A percentile compares a stretch with the other conserved stretches of the same genome.
Evolutionary conservation across 2,113 vertebrate species (phyloP).

Genomic region (Hydrolagus affinis): DNA sequence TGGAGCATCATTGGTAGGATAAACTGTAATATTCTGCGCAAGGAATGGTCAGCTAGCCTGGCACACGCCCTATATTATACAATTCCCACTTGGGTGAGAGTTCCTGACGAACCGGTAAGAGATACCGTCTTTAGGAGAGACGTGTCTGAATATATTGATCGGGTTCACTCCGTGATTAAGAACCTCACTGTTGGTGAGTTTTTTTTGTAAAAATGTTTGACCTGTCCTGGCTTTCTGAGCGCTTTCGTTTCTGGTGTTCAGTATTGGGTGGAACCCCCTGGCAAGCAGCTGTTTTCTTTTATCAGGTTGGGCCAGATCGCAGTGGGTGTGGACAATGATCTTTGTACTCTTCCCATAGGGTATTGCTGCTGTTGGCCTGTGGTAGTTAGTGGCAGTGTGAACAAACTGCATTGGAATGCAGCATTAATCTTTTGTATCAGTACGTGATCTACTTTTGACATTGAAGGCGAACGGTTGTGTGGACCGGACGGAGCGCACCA

Average conservation of each 20-base stretch:
- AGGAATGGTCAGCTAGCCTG: too few relatives aligned
- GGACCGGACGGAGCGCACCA: background rate
- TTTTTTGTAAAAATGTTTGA: background rate
- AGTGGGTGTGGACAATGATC: conserved; percentile 33
- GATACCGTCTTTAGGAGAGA: too few relatives aligned
- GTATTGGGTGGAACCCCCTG: background rate
- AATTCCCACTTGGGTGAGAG: too few relatives aligned
- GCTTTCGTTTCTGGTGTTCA: background rate
- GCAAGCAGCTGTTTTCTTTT: conserved; percentile 37
- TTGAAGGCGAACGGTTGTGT: background rate
- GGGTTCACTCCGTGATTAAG: background rate
- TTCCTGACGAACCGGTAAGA: too few relatives aligned
- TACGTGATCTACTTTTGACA: background rate
- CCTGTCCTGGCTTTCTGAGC: background rate
- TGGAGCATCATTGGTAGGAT: too few relatives aligned
- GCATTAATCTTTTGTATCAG: conserved; percentile 33
- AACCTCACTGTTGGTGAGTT: background rate
- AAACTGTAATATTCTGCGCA: too few relatives aligned
- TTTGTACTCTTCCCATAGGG: background rate
- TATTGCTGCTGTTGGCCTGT: background rate
- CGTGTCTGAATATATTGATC: too few relatives aligned
- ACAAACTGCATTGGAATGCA: background rate
- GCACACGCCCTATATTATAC: too few relatives aligned
- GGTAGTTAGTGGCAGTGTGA: background rate
- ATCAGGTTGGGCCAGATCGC: conserved; percentile 40